Evolutionary conservation across 2,113 vertebrate species (phyloP), one percentile per base, ranked within the genome.

Genomic region (Cynoglossus semilaevis): DNA sequence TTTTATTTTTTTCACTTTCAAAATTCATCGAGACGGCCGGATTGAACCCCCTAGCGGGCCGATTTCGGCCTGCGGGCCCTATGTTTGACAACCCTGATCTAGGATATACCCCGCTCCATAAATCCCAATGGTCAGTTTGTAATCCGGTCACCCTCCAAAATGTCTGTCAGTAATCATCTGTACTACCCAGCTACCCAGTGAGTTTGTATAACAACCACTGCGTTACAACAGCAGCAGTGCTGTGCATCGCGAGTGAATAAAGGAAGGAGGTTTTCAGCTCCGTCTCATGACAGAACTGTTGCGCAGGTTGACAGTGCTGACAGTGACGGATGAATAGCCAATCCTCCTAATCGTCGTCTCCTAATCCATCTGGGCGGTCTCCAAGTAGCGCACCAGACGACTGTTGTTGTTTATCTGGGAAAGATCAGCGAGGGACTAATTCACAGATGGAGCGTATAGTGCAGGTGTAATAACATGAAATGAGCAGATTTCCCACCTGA

Each of bases 281-380:
- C 1, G 51, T 35, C 22, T 62, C 70, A 41, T 48, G 45, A 51
- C 13, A 16, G 45, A 59, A 37, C 34, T 41, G 14, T 54, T 66
- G 38, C 14, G 35, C 34, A 49, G 65, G 72, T 51, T 55, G 1
- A 57, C 65, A 68, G 52, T 77, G 80, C 84, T 83, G 79, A 84
- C 82, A 62, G 40, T 37, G 43, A 58, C 34, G 76, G 77, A 80
- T 81, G 68, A 76, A 81, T 67, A 71, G 72, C 66, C 72, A 79
- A 84, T 85, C 80, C 73, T 69, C n/a, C 55, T 84, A 70, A 84
- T 88, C 72, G 68, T 70, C 77, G 77, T 62, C 57, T 49, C 49
- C 15, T 76, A 84, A 85, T 81, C 86, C 79, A 80, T 56, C 69
- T 58, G 76, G 54, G 63, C 68, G 79, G 77, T 53, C 59, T 78